phyloP scores from a whole-genome alignment of 2,113 vertebrate genomes.

The Sus scrofa region DNA sequence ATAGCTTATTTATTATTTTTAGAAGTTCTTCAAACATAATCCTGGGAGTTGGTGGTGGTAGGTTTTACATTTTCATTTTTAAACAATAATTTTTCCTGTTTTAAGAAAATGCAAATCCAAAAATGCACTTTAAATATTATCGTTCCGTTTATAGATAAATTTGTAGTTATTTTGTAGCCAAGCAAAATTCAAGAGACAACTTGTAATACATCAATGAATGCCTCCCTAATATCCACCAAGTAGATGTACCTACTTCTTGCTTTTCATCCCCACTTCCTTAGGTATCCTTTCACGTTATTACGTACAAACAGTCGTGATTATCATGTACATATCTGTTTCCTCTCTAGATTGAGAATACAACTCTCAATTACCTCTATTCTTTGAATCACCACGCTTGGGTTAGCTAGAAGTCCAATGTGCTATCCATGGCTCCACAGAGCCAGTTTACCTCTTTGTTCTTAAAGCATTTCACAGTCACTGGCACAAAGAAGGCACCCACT shows the following conservation, averaged over 20 bases:
- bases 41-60: neutral
- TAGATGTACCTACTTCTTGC: fast-evolving
- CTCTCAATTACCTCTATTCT: neutral
- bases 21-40: neutral
- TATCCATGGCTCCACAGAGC: no score
- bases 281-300: neutral
- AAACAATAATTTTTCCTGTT: neutral
- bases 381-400: no score
- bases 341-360: neutral
- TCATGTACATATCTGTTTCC: neutral
- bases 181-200: neutral
- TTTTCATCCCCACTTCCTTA: neutral
- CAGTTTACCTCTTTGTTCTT: neutral
- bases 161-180: neutral
- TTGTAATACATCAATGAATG: neutral
- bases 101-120: neutral
- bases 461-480: neutral
- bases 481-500: neutral
- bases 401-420: no score
- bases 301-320: neutral
- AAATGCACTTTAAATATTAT: neutral
- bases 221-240: neutral
- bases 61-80: neutral
- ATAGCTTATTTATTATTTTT: neutral
- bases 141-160: neutral